Evolutionary conservation across 1,140 invertebrate genomes (phyloP).

Genomic region (Hesperophylax magnus): DNA sequence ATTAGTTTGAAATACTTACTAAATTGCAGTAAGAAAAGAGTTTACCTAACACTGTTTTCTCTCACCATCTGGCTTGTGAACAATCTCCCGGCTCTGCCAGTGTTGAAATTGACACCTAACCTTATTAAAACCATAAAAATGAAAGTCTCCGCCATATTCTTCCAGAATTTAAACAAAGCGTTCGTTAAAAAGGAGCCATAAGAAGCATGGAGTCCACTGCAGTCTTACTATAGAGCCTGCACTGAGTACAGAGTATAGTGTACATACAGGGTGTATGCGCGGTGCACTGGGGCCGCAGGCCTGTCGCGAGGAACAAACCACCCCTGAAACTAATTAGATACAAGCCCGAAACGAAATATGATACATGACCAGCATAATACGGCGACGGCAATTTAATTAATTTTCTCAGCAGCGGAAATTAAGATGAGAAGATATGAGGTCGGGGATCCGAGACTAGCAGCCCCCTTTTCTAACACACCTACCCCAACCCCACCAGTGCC

Average conservation of each 20-base stretch:
- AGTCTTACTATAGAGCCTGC: neutral
- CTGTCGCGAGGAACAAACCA: slow-evolving; percentile 21
- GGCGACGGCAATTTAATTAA: slow-evolving; percentile 59
- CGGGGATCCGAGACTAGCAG: neutral
- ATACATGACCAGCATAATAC: slow-evolving; percentile 59
- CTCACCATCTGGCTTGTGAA: too few species aligned
- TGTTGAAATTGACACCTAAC: too few species aligned
- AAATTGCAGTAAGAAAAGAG: too few species aligned
- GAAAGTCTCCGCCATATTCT: slow-evolving; percentile 13
- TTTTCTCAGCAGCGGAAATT: slow-evolving; percentile 58
- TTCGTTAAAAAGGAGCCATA: slow-evolving; percentile 11
- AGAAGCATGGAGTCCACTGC: neutral
- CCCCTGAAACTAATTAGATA: slow-evolving; percentile 58
- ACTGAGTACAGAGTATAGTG: too few species aligned
- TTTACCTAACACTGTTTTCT: too few species aligned
- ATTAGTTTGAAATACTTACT: too few species aligned
- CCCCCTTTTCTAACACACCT: neutral
- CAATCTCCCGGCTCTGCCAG: too few species aligned
- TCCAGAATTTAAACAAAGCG: slow-evolving; percentile 6
- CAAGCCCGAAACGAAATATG: slow-evolving; percentile 58
- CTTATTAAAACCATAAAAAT: too few species aligned
- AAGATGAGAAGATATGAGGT: slow-evolving; percentile 59
- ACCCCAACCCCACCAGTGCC: neutral
- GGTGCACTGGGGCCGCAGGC: slow-evolving; percentile 26
- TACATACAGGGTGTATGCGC: neutral